Conservation (phyloP, 2,888 invertebrate genomes). For the Trichacis sp. region DNA sequence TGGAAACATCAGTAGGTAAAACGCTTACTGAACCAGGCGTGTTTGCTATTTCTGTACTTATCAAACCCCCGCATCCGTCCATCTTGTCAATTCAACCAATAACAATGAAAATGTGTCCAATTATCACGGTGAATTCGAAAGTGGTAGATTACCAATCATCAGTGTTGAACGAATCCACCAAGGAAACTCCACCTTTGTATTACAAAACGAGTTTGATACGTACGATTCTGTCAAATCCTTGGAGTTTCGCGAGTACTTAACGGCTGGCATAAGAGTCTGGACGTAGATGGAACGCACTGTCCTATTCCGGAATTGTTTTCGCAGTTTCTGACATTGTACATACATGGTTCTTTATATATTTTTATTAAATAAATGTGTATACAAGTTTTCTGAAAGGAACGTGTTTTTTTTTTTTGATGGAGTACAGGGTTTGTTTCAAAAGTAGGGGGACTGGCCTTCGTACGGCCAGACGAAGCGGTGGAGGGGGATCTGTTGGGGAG, state of each 20-base stretch:
- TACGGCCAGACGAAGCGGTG: background rate
- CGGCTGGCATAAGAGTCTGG: constrained; percentile 55
- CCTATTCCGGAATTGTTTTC: no score
- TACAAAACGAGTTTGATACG: constrained; percentile 58
- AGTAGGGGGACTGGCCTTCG: background rate
- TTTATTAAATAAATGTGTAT: constrained; percentile 46
- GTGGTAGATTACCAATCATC: constrained; percentile 42
- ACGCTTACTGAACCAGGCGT: constrained; percentile 29
- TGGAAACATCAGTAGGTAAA: constrained; percentile 27
- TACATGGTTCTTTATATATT: constrained; percentile 55
- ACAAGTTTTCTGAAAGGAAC: no score
- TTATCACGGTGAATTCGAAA: constrained; percentile 44
- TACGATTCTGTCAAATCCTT: constrained; percentile 50
- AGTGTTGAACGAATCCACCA: constrained; percentile 57
- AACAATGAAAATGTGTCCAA: constrained; percentile 42
- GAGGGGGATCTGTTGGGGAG: background rate
- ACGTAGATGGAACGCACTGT: constrained; percentile 42
- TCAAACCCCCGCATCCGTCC: constrained; percentile 42
- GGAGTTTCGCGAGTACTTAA: constrained; percentile 60
- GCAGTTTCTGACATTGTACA: no score
- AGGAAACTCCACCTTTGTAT: constrained; percentile 58
- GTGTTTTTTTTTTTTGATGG: no score
- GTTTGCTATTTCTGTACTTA: constrained; percentile 32
- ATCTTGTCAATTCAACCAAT: constrained; percentile 24
- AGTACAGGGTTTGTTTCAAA: background rate